phyloP scores from a whole-genome alignment of 2,888 invertebrate species.

The Hyalella azteca region DNA sequence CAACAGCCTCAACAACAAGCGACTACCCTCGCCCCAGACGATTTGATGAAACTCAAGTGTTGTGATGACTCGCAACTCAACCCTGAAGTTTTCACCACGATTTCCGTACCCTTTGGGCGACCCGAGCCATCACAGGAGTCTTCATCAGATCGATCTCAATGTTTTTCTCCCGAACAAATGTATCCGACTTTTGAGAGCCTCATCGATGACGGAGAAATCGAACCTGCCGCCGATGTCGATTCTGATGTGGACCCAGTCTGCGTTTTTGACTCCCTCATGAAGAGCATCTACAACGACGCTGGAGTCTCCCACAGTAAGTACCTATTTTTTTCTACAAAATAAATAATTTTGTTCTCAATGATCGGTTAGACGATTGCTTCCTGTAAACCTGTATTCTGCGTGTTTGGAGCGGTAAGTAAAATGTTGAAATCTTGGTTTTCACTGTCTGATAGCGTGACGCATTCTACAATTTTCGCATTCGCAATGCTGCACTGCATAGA shows the following conservation, averaged over 20 bases:
- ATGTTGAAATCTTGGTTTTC: too few relatives aligned
- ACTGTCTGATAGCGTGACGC: too few relatives aligned
- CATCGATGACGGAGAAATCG: background rate
- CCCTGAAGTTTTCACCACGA: background rate
- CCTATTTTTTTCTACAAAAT: background rate
- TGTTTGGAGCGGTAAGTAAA: too few relatives aligned
- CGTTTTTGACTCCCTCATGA: background rate
- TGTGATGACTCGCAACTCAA: background rate
- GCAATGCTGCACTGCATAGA: too few relatives aligned
- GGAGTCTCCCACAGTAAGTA: constrained; percentile 8
- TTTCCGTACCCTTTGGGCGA: background rate
- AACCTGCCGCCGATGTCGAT: background rate
- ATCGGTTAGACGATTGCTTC: too few relatives aligned
- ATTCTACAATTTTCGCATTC: too few relatives aligned
- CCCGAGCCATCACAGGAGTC: background rate
- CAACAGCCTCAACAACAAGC: background rate
- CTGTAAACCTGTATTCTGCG: too few relatives aligned
- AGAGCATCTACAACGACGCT: background rate
- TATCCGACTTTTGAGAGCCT: background rate
- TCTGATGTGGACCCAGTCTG: background rate
- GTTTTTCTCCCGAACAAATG: background rate
- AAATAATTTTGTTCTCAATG: too few relatives aligned
- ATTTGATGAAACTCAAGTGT: background rate
- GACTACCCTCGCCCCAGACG: background rate
- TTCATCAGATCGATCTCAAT: background rate